A percentile compares a stretch with the other conserved stretches of the same genome.
phyloP scores from a whole-genome alignment of 2,888 invertebrate genomes.

The Matsumyia berberina region DNA sequence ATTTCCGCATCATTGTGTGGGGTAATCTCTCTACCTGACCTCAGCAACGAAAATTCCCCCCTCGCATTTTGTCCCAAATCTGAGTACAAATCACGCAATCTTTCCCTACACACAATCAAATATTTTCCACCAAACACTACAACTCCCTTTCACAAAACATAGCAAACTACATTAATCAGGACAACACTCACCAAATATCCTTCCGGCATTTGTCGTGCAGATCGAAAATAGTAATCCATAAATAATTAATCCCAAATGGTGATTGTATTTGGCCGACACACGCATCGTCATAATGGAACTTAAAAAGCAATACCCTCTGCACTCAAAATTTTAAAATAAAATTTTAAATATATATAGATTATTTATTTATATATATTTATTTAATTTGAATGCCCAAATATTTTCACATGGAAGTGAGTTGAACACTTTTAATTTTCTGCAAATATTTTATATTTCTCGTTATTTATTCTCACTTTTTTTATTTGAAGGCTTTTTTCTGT shows the following conservation, averaged over 20 bases:
- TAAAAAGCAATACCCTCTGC: conserved; percentile 32
- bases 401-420: conserved; percentile 45
- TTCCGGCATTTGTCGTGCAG: conserved; percentile 80
- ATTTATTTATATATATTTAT: conserved; percentile 1
- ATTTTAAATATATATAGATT: conserved; percentile 19
- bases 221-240: conserved; percentile 83
- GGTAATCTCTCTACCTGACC: too few relatives aligned
- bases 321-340: conserved; percentile 27
- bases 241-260: conserved; percentile 84
- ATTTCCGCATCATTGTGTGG: too few relatives aligned
- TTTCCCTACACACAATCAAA: too few relatives aligned
- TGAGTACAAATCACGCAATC: too few relatives aligned
- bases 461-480: conserved; percentile 49
- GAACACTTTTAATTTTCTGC: conserved; percentile 13
- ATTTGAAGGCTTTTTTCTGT: conserved; percentile 28
- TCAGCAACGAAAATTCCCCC: too few relatives aligned
- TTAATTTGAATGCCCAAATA: conserved; percentile 37
- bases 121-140: not conserved
- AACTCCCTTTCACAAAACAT: not conserved
- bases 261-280: conserved; percentile 83
- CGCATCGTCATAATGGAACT: conserved; percentile 81
- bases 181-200: conserved; percentile 83
- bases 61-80: too few relatives aligned
- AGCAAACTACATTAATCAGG: conserved; percentile 1
- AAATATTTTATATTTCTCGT: conserved; percentile 10